Evolutionary conservation across 1,140 invertebrate species (phyloP).

Genomic region (Galleria mellonella): DNA sequence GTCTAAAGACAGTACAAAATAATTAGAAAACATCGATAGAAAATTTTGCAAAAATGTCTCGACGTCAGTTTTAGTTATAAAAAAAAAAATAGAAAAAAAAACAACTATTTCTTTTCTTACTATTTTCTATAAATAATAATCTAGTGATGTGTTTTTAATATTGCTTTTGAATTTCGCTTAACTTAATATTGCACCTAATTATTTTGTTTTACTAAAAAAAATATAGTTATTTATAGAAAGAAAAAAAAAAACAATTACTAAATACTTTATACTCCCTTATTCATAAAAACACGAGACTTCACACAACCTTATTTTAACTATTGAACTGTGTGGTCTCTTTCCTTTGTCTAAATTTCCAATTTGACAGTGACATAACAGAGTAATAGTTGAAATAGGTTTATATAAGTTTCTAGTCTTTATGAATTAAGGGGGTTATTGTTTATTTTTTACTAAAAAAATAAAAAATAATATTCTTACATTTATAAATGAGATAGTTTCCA

Average conservation of each 20-base stretch:
- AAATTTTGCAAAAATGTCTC: not conserved
- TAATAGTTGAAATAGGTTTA: too few relatives aligned
- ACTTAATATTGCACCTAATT: conserved; percentile 58
- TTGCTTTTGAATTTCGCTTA: conserved; percentile 51
- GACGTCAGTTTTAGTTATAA: conserved; percentile 3
- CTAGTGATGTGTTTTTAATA: conserved; percentile 54
- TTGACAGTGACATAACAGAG: too few relatives aligned
- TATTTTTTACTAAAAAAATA: conserved; percentile 2
- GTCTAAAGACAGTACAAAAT: not conserved
- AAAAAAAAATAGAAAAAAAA: conserved; percentile 7
- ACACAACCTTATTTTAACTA: too few relatives aligned
- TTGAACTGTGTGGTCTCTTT: too few relatives aligned
- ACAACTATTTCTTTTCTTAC: conserved; percentile 1
- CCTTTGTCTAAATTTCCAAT: too few relatives aligned
- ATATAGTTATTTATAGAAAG: too few relatives aligned
- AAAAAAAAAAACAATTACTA: too few relatives aligned
- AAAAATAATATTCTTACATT: conserved; percentile 13
- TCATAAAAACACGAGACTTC: too few relatives aligned
- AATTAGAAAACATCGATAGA: conserved; percentile 2
- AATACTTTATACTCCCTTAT: too few relatives aligned
- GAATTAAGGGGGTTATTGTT: too few relatives aligned
- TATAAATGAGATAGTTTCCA: conserved; percentile 9
- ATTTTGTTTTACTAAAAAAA: conserved; percentile 9
- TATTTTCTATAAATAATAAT: conserved; percentile 17
- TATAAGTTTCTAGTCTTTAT: too few relatives aligned